Base-by-base conservation (phyloP, 2,888 invertebrate genomes). In the Seira ritae region DNA sequence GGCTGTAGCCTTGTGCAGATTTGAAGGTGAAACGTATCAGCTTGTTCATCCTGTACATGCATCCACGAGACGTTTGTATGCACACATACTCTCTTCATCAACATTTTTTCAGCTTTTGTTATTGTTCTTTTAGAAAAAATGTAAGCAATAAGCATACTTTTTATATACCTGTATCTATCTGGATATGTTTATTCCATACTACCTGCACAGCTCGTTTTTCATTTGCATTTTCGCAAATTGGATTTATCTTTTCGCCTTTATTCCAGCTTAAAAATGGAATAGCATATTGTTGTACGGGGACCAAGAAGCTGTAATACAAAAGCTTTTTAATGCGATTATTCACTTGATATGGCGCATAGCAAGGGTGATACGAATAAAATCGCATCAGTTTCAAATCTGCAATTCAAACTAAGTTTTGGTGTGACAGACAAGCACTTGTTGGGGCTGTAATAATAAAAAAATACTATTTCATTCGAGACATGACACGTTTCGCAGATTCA, bases 11-110 rank as follows among this genome's bases (percentile, higher is more conserved):
- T 88, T 88, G 88, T 87, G 84, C 84, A 80, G 82, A 81, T 87
- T 85, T 88, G 88, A 88, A 88, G 88, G 88, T 88, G 88, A 88
- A 88, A 87, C 79, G 82, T 86, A 85, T 88, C 86, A 86, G 84
- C 75, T 78, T 87, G 74, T 71, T 78, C 65, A 65, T 74, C 46
- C 50, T 23, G 37, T 71, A 42, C 42, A 42, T 8, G 42, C 12
- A 42, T 42, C 12, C 42, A 42, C 42, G 42, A 42, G 42, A 42
- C 42, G 42, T 42, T n/a, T 46, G 50, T 42, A 67, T 75, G 75
- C 46, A 31, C 70, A 19, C 70, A 70, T 20, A 12, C 42, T 42
- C 42, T 12, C 42, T 42, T 12, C 6, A 42, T 6, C 42, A n/a
- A n/a, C n/a, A n/a, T n/a, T n/a, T n/a, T n/a, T 12, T 42, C 67